Evolutionary conservation across 2,797 vertebrate genomes (phyloP).

Genomic region (Orestias chungarensis): DNA sequence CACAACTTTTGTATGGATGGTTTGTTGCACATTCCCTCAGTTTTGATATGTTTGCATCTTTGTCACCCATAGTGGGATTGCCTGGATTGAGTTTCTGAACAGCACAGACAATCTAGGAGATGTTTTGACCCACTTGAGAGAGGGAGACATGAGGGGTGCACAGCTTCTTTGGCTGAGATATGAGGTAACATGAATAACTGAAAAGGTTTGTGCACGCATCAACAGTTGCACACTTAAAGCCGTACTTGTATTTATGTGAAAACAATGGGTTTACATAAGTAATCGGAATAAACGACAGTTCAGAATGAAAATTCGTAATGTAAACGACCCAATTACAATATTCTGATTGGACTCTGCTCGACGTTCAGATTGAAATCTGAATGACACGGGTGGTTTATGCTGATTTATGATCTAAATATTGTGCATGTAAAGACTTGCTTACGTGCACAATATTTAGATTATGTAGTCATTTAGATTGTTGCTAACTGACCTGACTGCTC

Average conservation of each 20-base stretch:
- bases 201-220: not conserved
- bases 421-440: no score
- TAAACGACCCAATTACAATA: no score
- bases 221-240: not conserved
- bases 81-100: constrained; percentile 95
- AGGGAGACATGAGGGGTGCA: constrained; percentile 85
- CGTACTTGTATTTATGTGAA: not conserved
- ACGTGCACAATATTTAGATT: no score
- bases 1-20: not conserved
- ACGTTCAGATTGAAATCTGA: no score
- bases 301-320: no score
- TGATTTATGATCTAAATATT: no score
- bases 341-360: no score
- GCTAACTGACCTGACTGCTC: no score
- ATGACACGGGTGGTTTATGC: no score
- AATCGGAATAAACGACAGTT: no score
- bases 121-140: constrained; percentile 82
- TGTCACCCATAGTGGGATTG: constrained; percentile 80
- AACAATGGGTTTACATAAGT: no score
- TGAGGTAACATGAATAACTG: constrained; percentile 77
- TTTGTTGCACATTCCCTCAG: not conserved
- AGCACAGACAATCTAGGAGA: constrained; percentile 84
- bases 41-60: constrained; percentile 12
- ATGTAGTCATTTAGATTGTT: no score
- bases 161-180: constrained; percentile 94